Conservation (phyloP, 1,140 invertebrate species). For the Lanistes nyassanus region DNA sequence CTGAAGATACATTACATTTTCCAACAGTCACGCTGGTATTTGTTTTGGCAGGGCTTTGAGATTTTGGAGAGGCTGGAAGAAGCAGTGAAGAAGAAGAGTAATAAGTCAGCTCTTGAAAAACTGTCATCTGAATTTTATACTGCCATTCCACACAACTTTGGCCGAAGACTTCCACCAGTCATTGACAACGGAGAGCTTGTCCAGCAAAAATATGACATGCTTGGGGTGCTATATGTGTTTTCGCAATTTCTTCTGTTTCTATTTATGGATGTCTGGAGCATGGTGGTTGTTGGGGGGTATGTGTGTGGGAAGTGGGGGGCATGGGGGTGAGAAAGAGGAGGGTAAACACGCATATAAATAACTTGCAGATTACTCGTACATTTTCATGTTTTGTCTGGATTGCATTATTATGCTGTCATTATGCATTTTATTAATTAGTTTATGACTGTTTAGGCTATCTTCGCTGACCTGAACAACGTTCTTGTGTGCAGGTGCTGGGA, state of each 20-base stretch:
- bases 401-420: neutral
- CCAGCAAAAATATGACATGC: constrained; percentile 68
- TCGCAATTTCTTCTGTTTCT: neutral
- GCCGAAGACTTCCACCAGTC: constrained; percentile 62
- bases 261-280: neutral
- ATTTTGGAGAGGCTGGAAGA: constrained; percentile 66
- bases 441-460: no score
- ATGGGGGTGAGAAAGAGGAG: no score
- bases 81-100: constrained; percentile 47
- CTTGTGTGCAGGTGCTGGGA: constrained; percentile 59
- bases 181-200: constrained; percentile 58
- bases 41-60: constrained; percentile 59
- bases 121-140: constrained; percentile 68
- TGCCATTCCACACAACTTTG: constrained; percentile 69
- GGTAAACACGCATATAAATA: no score
- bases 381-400: no score
- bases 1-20: no score
- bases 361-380: no score
- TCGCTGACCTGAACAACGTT: neutral
- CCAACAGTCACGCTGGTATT: neutral
- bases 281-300: neutral
- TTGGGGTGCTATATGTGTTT: constrained; percentile 59
- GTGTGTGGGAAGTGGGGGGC: neutral
- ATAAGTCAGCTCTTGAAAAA: constrained; percentile 36
- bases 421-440: no score